Percentiles rank a stretch among this genome's conserved stretches.
phyloP scores from a whole-genome alignment of 2,888 invertebrate genomes.

The Lasioglossum leucozonium region DNA sequence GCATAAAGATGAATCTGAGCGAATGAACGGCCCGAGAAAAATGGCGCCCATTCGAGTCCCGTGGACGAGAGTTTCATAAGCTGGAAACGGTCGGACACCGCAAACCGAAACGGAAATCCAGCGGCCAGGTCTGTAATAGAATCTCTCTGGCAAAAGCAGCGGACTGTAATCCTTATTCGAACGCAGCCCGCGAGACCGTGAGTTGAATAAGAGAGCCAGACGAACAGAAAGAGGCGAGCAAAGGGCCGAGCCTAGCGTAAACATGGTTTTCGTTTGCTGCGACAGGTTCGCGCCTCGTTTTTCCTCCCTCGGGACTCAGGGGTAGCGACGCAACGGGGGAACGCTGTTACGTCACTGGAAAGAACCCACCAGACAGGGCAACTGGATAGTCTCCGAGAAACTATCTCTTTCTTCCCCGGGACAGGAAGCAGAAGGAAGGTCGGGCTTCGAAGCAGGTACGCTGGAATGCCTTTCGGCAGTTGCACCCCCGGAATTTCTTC shows the following conservation, averaged over 20 bases:
- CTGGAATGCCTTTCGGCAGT: constrained; percentile 64
- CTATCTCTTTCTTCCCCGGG: constrained; percentile 52
- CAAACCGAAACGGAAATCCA: constrained; percentile 63
- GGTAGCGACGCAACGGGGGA: not conserved
- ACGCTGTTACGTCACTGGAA: constrained; percentile 9
- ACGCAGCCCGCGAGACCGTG: constrained; percentile 41
- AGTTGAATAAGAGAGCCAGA: constrained; percentile 19
- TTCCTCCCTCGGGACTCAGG: not conserved
- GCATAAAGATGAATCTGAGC: not conserved
- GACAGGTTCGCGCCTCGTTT: not conserved
- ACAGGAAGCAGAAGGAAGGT: constrained; percentile 64
- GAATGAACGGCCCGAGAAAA: not conserved
- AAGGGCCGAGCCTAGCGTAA: not conserved
- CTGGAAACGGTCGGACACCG: constrained; percentile 46
- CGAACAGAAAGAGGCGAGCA: not conserved
- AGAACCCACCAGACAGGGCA: constrained; percentile 4
- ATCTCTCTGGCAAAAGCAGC: constrained; percentile 32
- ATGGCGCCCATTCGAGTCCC: not conserved
- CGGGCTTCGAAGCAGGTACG: constrained; percentile 59
- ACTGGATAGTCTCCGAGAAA: constrained; percentile 44
- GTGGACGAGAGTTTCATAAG: constrained; percentile 14
- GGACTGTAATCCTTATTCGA: constrained; percentile 36
- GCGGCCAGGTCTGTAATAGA: constrained; percentile 48
- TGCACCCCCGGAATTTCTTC: constrained; percentile 65
- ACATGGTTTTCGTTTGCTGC: not conserved